phyloP scores from a whole-genome alignment of 2,113 vertebrate species.

The Monopterus albus region DNA sequence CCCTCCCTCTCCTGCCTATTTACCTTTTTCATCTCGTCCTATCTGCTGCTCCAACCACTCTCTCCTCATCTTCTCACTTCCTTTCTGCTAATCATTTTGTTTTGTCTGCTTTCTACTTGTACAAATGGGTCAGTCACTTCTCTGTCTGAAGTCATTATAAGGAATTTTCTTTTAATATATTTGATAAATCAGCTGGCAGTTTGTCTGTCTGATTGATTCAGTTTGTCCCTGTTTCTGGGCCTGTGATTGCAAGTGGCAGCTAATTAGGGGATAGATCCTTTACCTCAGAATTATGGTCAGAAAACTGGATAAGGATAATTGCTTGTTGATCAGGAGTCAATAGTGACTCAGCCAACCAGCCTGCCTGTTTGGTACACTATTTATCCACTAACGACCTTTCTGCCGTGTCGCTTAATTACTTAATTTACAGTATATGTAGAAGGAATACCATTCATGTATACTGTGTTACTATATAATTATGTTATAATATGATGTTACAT shows the following conservation, averaged over 20 bases:
- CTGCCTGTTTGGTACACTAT: conserved; percentile 42
- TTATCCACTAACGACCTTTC: conserved; percentile 47
- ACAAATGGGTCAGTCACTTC: conserved; percentile 23
- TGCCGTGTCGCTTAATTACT: conserved; percentile 56
- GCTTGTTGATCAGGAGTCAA: conserved; percentile 60
- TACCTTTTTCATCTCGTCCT: conserved; percentile 45
- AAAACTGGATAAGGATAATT: conserved; percentile 71
- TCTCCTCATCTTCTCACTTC: conserved; percentile 20
- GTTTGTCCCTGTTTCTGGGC: conserved; percentile 42
- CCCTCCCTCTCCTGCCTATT: conserved; percentile 33
- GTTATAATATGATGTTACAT: conserved; percentile 40
- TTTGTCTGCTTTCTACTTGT: conserved; percentile 31
- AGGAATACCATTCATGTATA: conserved; percentile 60
- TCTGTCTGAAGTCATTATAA: conserved; percentile 45
- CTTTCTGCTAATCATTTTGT: conserved; percentile 46
- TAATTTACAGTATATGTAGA: conserved; percentile 73
- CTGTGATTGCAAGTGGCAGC: conserved; percentile 49
- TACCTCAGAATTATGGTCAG: conserved; percentile 71
- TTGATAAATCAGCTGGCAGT: conserved; percentile 41
- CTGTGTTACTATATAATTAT: conserved; percentile 60
- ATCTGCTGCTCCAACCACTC: conserved; percentile 20
- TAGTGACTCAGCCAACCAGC: conserved; percentile 45
- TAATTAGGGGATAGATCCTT: conserved; percentile 66
- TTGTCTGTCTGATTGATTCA: conserved; percentile 49
- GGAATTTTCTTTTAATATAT: conserved; percentile 47